Conservation (phyloP, 2,113 vertebrate genomes). For the Catharus fuscescens region DNA sequence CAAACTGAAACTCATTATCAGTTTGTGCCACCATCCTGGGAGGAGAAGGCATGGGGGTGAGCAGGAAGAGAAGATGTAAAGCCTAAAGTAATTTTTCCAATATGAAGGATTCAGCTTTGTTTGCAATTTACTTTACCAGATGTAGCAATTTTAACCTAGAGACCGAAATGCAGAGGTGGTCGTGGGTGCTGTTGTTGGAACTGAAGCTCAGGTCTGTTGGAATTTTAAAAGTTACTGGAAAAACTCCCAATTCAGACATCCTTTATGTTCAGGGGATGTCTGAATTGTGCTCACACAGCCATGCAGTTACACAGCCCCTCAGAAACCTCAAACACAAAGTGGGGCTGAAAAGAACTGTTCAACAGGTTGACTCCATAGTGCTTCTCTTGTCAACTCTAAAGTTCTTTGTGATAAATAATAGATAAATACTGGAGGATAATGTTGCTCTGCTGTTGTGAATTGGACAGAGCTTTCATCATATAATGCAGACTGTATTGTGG, state of each 20-base stretch:
- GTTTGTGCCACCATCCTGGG: fast-evolving
- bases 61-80: fast-evolving
- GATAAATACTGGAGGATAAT: constrained; percentile 7
- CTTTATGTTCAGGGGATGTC: not conserved
- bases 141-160: not conserved
- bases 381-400: not conserved
- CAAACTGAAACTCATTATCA: not conserved
- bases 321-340: not conserved
- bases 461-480: not conserved
- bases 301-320: not conserved
- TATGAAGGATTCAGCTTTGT: not conserved
- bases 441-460: not conserved
- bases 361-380: not conserved
- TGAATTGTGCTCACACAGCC: fast-evolving
- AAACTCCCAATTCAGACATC: not conserved
- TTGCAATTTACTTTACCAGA: not conserved
- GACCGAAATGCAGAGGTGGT: not conserved
- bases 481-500: not conserved
- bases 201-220: not conserved
- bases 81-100: not conserved
- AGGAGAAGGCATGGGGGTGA: not conserved
- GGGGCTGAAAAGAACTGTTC: not conserved
- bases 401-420: constrained; percentile 40
- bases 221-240: not conserved
- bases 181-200: not conserved